A percentile compares a stretch with the other conserved stretches of the same genome.
Conservation (phyloP, 2,113 vertebrate species). For the Taurulus bubalis region DNA sequence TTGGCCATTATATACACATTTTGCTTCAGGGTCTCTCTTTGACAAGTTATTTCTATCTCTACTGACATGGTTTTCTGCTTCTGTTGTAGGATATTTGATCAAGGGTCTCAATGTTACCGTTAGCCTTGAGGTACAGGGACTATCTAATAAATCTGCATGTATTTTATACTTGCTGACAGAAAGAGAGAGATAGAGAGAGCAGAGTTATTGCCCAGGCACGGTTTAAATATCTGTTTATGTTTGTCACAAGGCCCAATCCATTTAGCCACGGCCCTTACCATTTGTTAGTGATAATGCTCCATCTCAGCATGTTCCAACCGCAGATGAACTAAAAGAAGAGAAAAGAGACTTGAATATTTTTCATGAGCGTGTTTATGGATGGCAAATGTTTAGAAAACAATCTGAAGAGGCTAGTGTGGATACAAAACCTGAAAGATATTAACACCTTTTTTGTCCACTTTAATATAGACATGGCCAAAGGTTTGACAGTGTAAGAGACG, state of each 20-base stretch:
- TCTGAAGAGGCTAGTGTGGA: background rate
- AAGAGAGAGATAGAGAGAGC: conserved; percentile 9
- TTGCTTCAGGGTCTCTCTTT: background rate
- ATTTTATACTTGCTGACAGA: conserved; percentile 13
- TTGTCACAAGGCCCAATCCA: conserved; percentile 5
- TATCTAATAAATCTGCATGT: background rate
- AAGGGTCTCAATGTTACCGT: background rate
- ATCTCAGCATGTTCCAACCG: background rate
- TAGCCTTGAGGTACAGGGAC: background rate
- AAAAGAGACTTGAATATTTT: background rate
- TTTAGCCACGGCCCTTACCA: conserved; percentile 8
- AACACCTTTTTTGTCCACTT: background rate
- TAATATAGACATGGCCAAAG: background rate
- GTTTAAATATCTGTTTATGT: background rate
- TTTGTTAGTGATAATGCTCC: conserved; percentile 29
- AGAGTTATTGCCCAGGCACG: background rate
- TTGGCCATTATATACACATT: background rate
- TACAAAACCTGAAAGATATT: background rate
- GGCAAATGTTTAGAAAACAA: conserved; percentile 1
- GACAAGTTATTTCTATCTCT: background rate
- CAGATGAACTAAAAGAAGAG: conserved; percentile 16
- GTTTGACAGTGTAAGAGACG: background rate
- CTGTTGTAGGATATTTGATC: background rate
- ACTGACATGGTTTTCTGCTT: background rate
- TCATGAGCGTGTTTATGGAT: background rate